Percentiles rank a stretch among this genome's conserved stretches.
Evolutionary conservation across 2,888 invertebrate species (phyloP).

Genomic region (Eupithecia exiguata): DNA sequence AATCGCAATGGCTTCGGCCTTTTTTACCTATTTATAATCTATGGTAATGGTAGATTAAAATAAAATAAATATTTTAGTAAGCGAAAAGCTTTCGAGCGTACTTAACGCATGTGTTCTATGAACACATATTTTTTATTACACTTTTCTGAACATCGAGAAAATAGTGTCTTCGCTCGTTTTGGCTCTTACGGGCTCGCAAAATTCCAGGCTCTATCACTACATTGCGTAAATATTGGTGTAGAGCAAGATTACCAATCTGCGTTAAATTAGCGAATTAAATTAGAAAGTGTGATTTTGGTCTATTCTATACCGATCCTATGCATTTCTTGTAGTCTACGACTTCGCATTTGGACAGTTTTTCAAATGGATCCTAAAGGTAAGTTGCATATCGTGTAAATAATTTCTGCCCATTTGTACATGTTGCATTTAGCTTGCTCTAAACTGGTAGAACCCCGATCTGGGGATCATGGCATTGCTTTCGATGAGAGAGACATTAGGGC

Average conservation of each 20-base stretch:
- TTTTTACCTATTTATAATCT: neutral
- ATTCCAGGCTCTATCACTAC: neutral
- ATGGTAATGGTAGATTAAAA: neutral
- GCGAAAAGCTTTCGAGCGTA: neutral
- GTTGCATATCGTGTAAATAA: neutral
- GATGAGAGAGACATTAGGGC: slow-evolving; percentile 1
- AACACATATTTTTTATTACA: neutral
- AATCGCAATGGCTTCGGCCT: neutral
- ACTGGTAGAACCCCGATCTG: neutral
- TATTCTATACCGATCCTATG: neutral
- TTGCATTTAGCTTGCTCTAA: neutral
- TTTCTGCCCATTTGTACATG: neutral
- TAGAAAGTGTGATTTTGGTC: slow-evolving; percentile 5
- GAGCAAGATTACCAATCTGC: neutral
- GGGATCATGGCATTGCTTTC: neutral
- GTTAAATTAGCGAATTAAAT: neutral
- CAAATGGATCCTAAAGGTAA: slow-evolving; percentile 29
- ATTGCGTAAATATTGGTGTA: neutral
- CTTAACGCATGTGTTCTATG: neutral
- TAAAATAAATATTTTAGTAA: neutral
- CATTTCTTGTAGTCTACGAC: neutral
- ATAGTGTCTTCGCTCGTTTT: neutral
- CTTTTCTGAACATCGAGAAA: neutral
- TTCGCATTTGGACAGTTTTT: neutral
- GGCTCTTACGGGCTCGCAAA: neutral